Evolutionary conservation across 2,113 vertebrate genomes (phyloP), one percentile per base, ranked within the genome.

Genomic region (Strigops habroptila): DNA sequence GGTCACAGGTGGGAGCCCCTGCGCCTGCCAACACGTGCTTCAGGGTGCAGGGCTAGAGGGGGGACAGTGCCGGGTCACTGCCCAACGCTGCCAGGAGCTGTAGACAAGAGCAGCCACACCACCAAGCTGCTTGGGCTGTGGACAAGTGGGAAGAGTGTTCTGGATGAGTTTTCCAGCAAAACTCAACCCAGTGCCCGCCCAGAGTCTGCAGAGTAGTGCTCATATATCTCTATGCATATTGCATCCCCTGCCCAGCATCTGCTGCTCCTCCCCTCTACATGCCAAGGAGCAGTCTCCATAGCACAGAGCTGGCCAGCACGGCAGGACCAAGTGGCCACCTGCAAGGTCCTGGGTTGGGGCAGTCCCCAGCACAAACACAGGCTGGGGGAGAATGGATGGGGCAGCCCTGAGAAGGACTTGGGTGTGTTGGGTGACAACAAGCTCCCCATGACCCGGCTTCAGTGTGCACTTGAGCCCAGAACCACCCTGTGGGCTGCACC

Each of bases 1-100:
- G 96, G 99, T 98, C 95, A 99, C 99, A 57, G 99, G 99, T 99
- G 95, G 19, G 96, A 28, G 82, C 22, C 44, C 33, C 48, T 35
- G 57, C 24, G 33, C 57, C n/a, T 59, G 57, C 57, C 33, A 35
- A 24, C 22, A 16, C 14, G 4, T 7, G 51, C 37, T 46, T 77
- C 0, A 0, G 49, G 49, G 7, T 17, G 33, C 12, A 1, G 59
- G 70, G 25, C 37, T 44, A 63, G 60, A 63, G 30, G 7, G 33
- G 14, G 48, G 37, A 35, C 33, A 59, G 9, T 39, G 39, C 39
- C 39, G 11, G 39, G 39, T 39, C 39, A 39, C 39, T 39, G 39
- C 39, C 39, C 39, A 39, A 39, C 39, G 11, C 39, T 39, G 39
- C 39, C 39, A 39, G 39, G 39, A 39, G 39, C 39, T 39, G 39